Evolutionary conservation across 2,797 vertebrate species (phyloP), one percentile per base, ranked within the genome.

Genomic region (Brachymystax lenok): DNA sequence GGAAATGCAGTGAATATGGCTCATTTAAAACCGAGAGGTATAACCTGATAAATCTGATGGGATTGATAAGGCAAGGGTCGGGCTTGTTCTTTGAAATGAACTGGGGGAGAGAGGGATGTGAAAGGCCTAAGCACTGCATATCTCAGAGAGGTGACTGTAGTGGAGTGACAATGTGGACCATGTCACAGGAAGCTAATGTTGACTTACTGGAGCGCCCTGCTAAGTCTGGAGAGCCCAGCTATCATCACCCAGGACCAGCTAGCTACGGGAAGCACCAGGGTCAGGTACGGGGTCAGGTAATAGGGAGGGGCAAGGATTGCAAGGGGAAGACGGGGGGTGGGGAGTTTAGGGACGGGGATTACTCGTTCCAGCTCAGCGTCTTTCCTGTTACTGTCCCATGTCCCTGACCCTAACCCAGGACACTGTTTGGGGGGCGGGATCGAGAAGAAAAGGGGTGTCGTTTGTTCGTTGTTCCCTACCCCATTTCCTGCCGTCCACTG

Each of bases 401-500:
- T 87, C 77, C 67, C 69, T 71, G 81, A 28, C 69, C 75, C 75
- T 74, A 74, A 76, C 73, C 81, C 81, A 68, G 74, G 81, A 79
- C 69, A 77, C 75, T 66, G 82, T 80, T 82, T 69, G 63, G 46
- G 21, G 46, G 50, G n/a, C 16, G 79, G 88, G 73, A 70, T 74
- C 71, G 83, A 82, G 30, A 75, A 74, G 79, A 86, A 80, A 80
- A 82, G 81, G 86, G 88, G 88, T 80, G 87, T 87, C 90, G 88
- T 75, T 33, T 77, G 87, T 86, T 88, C 78, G n/a, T 63, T 24
- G 59, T 63, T 63, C 89, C 96, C 92, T 91, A 92, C 93, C 81
- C 94, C 94, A 94, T 97, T 98, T 98, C 97, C 98, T 98, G 96
- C 95, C 90, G 93, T 95, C 95, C 95, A 94, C 93, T 88, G 94